Evolutionary conservation across 30 jellyfish, hydroid and myxozoan genomes (phyloP).

Genomic region (Aurelia sp.): DNA sequence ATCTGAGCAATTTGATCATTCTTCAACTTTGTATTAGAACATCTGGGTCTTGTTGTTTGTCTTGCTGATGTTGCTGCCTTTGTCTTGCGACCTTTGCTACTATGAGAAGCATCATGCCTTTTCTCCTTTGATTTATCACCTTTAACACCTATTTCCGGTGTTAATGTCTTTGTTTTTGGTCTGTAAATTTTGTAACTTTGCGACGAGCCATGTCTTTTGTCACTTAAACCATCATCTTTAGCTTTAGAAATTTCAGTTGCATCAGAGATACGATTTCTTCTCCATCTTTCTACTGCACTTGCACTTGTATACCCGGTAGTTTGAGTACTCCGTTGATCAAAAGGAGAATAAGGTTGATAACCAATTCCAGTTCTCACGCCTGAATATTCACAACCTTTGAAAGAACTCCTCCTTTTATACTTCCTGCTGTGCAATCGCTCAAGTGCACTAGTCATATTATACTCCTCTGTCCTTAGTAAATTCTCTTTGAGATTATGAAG

Average conservation of each 20-base stretch:
- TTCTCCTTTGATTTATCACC: too few species aligned
- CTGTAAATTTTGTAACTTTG: not conserved
- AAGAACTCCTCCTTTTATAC: not conserved
- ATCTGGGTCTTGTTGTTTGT: not conserved
- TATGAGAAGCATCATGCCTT: too few species aligned
- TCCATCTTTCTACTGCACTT: not conserved
- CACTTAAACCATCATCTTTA: not conserved
- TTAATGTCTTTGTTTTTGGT: not conserved
- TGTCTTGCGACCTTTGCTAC: not conserved
- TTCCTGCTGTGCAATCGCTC: constrained; percentile 33
- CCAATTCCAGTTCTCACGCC: not conserved
- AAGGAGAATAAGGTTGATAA: not conserved
- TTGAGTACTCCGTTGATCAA: not conserved
- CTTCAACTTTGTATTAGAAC: not conserved
- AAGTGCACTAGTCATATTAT: constrained; percentile 24
- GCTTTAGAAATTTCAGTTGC: not conserved
- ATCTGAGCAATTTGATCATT: constrained; percentile 19
- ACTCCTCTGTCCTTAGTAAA: constrained; percentile 4
- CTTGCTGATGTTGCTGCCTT: not conserved
- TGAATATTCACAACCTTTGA: not conserved
- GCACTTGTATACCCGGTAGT: not conserved
- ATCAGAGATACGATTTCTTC: not conserved
- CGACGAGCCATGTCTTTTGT: not conserved
- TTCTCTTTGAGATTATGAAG: constrained; percentile 33
- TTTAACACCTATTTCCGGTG: too few species aligned